Conservation (phyloP, 64 coral and sea anemone species). For the Montipora foliosa region DNA sequence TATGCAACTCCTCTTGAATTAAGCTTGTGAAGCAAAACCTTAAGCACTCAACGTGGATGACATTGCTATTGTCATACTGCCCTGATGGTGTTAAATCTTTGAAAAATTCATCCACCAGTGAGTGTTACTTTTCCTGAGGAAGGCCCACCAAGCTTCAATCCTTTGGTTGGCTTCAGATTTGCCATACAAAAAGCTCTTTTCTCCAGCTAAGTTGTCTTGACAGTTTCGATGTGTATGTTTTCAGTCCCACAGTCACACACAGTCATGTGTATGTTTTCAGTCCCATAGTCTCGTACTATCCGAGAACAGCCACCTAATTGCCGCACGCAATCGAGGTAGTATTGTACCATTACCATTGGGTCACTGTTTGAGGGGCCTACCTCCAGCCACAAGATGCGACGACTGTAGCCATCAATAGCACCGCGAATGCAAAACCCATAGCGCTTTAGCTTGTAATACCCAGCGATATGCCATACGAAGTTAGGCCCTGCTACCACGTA, state of each 20-base stretch:
- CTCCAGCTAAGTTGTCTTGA: neutral
- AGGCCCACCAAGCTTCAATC: conserved; percentile 32
- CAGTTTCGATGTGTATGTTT: neutral
- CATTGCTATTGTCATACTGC: conserved; percentile 45
- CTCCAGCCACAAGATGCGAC: conserved; percentile 25
- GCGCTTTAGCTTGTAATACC: no score
- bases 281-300: conserved; percentile 27
- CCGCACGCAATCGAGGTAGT: conserved; percentile 15
- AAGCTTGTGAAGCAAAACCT: conserved; percentile 41
- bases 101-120: conserved; percentile 47
- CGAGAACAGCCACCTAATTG: conserved; percentile 9
- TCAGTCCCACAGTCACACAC: no score
- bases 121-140: conserved; percentile 60
- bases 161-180: no score
- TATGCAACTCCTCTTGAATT: conserved; percentile 38
- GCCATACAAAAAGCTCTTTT: conserved; percentile 19
- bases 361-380: conserved; percentile 10
- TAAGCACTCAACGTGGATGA: conserved; percentile 47
- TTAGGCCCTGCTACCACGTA: conserved; percentile 19
- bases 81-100: conserved; percentile 38
- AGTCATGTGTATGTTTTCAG: no score
- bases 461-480: conserved; percentile 9
- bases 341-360: conserved; percentile 43
- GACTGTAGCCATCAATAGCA: conserved; percentile 8
- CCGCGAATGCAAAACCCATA: neutral